These are phyloP conservation scores for Eidolon helvum DNA, from an alignment of 2,113 vertebrate species.

Conservation along the genomic window DNA sequence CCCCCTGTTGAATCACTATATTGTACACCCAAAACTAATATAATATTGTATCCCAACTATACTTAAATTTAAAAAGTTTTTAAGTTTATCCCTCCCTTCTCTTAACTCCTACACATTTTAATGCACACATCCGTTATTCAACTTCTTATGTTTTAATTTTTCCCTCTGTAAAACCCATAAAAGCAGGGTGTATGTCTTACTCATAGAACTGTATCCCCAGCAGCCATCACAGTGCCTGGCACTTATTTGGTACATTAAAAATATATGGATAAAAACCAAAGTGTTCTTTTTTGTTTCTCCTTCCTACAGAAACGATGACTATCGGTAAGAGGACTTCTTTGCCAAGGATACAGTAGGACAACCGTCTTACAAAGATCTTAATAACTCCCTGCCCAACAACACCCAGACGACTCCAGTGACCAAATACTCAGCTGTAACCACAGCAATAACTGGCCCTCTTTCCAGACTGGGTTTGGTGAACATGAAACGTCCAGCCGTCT, in stretches of 20 bases:
- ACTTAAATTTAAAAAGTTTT: background rate
- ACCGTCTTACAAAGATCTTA: slow-evolving; percentile 62
- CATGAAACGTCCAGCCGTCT: background rate
- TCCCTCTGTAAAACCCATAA: background rate
- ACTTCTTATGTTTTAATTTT: background rate
- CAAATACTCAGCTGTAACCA: slow-evolving; percentile 65
- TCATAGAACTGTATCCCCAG: background rate
- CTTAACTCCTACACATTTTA: background rate
- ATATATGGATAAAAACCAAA: slow-evolving; percentile 20
- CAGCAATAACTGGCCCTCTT: slow-evolving; percentile 70
- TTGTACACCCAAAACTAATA: background rate
- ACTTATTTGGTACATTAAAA: slow-evolving; percentile 3
- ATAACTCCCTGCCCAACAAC: slow-evolving; percentile 60
- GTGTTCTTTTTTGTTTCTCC: slow-evolving; percentile 52
- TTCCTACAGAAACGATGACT: slow-evolving; percentile 75
- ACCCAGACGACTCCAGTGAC: slow-evolving; percentile 59
- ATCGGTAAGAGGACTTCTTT: slow-evolving; percentile 31
- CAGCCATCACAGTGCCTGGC: background rate
- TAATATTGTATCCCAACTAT: background rate
- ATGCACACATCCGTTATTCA: background rate
- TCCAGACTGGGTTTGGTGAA: slow-evolving; percentile 49
- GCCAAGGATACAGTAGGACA: slow-evolving; percentile 51
- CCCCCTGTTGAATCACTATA: background rate
- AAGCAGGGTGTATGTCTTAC: background rate
- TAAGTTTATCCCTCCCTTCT: background rate